Base-by-base conservation (phyloP, 1,140 invertebrate species). In the Drosophila teissieri region DNA sequence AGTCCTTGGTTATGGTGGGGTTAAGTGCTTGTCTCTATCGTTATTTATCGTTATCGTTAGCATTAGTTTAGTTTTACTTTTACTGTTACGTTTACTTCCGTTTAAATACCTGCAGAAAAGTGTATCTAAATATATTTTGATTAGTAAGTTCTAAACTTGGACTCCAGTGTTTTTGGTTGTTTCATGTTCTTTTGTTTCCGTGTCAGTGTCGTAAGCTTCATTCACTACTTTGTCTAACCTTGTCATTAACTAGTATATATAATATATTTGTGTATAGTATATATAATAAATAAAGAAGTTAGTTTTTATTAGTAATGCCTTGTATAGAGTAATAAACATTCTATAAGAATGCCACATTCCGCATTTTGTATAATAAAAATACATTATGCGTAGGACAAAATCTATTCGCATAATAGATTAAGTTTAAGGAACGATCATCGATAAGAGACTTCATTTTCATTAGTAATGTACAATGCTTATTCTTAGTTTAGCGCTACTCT, bases 61-160 rank as follows among this genome's bases (percentile, higher is more conserved):
- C 37, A 37, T 74, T 75, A 49, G 70, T 51, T 56, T 73, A 46
- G 39, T 73, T 39, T 39, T 73, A 40, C 24, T 73, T 79, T 85
- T 77, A 49, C 61, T 64, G 12, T 45, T 45, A 45, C 42, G 17
- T 79, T 86, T 78, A 49, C 64, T 55, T 86, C 46, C 74, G 72
- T 73, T 77, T 88, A 72, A 82, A 88, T 86, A 86, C 80, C 85
- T 84, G 84, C 85, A 90, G 85, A 89, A 89, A 89, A 89, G 84
- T 89, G 85, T 89, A 84, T 84, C 84, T 89, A 89, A 89, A 89
- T 89, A 89, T 89, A 89, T 90, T 89, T 89, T 89, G 84, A 89
- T 89, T 89, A 89, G 80, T 89, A 90, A 89, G 84, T 89, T 89
- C 84, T 89, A 89, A 89, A 89, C 85, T 89, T 89, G 84, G 84